Percentiles rank a stretch among this genome's conserved stretches.
Evolutionary conservation across 2,797 vertebrate species (phyloP).

Genomic region (Phoebastria nigripes): DNA sequence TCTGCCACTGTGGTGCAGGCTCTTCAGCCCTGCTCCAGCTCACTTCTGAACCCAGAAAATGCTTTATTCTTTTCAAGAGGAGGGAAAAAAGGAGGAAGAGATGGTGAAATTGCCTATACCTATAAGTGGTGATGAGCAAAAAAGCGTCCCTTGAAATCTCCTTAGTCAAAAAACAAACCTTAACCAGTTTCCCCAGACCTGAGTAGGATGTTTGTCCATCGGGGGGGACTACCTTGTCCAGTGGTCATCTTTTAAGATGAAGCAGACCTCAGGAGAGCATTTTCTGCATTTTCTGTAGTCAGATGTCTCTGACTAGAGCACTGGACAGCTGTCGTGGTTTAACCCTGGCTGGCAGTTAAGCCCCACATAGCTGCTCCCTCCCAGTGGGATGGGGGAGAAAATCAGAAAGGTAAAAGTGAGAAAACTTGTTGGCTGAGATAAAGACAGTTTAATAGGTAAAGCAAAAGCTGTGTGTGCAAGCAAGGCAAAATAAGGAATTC

Average conservation of each 20-base stretch:
- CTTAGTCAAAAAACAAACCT: background rate
- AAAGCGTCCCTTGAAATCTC: background rate
- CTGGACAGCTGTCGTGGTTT: background rate
- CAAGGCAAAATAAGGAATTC: background rate
- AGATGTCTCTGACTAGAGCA: background rate
- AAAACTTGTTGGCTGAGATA: background rate
- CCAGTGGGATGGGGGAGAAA: background rate
- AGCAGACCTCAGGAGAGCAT: background rate
- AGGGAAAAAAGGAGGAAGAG: background rate
- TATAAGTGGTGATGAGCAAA: background rate
- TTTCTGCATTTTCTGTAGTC: background rate
- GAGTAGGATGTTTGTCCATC: background rate
- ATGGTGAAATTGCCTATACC: background rate
- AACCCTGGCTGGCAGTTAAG: background rate
- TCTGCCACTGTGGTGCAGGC: background rate
- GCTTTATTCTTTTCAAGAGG: background rate
- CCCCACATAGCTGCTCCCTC: background rate
- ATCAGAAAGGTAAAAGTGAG: background rate
- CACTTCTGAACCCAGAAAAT: background rate
- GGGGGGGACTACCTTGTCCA: background rate
- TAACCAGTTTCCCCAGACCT: background rate
- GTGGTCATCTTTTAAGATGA: background rate
- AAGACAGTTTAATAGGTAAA: background rate
- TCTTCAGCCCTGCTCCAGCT: background rate
- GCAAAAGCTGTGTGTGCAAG: background rate